Evolutionary conservation across 2,797 vertebrate genomes (phyloP).

Genomic region (Lutjanus campechanus): DNA sequence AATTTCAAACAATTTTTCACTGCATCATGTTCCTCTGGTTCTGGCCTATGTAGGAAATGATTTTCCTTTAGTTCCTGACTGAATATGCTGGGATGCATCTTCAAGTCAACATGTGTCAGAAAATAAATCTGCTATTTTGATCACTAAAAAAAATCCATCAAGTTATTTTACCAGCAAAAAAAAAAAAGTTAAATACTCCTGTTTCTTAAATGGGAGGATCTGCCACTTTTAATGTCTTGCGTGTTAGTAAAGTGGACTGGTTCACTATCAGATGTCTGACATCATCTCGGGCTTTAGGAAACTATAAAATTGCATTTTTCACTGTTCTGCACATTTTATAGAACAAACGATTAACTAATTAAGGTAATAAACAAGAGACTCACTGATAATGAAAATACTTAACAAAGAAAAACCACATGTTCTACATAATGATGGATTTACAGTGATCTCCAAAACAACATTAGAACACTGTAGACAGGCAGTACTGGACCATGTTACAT

Average conservation of each 20-base stretch:
- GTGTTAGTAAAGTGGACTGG: too few relatives aligned
- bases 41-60: background rate
- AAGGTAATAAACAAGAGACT: background rate
- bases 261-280: too few relatives aligned
- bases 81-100: background rate
- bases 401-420: too few relatives aligned
- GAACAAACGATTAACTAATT: accelerated
- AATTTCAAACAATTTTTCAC: background rate
- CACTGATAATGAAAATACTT: background rate
- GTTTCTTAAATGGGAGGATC: background rate
- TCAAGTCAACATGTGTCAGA: background rate
- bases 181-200: background rate
- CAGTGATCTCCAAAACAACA: too few relatives aligned
- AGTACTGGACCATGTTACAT: too few relatives aligned
- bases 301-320: background rate
- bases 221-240: background rate
- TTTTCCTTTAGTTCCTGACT: background rate
- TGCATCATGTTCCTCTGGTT: background rate
- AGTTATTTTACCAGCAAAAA: too few relatives aligned
- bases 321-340: background rate
- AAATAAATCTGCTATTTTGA: background rate
- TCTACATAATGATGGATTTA: too few relatives aligned
- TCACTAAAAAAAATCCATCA: background rate
- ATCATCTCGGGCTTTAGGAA: too few relatives aligned
- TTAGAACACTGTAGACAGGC: too few relatives aligned